Base-by-base conservation (phyloP, 2,888 invertebrate genomes). In the Chirona hameri region DNA sequence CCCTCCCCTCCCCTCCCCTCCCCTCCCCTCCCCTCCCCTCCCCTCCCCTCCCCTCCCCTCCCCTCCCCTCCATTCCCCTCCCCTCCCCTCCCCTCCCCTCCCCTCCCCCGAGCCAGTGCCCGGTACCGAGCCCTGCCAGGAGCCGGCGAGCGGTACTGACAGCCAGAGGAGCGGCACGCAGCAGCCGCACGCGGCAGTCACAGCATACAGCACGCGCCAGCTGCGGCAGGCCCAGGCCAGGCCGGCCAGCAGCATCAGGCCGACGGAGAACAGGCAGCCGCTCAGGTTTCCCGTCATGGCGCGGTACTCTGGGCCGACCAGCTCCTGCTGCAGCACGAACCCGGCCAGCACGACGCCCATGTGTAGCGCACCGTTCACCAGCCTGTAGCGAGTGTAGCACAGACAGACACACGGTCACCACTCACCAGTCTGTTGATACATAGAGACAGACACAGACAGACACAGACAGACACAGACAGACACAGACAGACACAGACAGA, bases 361-460 rank as follows among this genome's bases (percentile, higher is more conserved):
- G 79, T 79, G 79, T n/a, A 79, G 46, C 46, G 31, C 79, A 12
- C 79, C 79, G 79, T 79, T 79, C 46, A 79, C n/a, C 79, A 79
- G n/a, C n/a, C 79, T 79, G 79, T 7, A 9, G 46, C 7, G 9
- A 48, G 48, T 10, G 7, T 10, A 48, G 48, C 12, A 48, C 48
- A 48, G 48, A 12, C n/a, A n/a, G n/a, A n/a, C n/a, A n/a, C n/a
- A n/a, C n/a, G n/a, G n/a, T n/a, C n/a, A n/a, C n/a, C n/a, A n/a
- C n/a, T n/a, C n/a, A n/a, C n/a, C n/a, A n/a, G n/a, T n/a, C n/a
- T n/a, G n/a, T n/a, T n/a, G n/a, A n/a, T n/a, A n/a, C n/a, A n/a
- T n/a, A n/a, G n/a, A n/a, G n/a, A n/a, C n/a, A n/a, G n/a, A n/a
- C n/a, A n/a, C n/a, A n/a, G n/a, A n/a, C n/a, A n/a, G n/a, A n/a